phyloP scores from a whole-genome alignment of 1,140 invertebrate genomes.

The Galendromus occidentalis region DNA sequence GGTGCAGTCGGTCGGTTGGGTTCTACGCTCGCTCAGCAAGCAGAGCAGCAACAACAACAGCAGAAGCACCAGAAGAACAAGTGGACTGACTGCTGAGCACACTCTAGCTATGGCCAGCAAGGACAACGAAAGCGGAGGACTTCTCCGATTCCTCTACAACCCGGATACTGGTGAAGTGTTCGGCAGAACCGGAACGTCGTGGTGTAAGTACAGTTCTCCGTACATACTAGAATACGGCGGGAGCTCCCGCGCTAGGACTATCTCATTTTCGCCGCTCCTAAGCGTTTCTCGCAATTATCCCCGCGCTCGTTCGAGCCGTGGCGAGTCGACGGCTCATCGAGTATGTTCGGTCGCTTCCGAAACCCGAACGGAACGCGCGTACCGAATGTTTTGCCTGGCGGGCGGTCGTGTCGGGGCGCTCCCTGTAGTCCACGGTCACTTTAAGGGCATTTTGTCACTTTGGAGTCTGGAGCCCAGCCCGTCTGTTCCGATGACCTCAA shows the following conservation, averaged over 20 bases:
- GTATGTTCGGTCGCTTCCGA: no score
- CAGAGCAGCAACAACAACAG: neutral
- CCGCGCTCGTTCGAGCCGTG: no score
- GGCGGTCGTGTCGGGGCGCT: neutral
- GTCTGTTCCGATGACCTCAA: slow-evolving; percentile 3
- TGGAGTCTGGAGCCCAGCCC: neutral
- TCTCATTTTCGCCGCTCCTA: no score
- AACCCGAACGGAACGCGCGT: no score
- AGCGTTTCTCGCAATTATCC: no score
- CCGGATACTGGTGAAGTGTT: slow-evolving; percentile 10
- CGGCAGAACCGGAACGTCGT: neutral
- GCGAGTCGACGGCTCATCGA: no score
- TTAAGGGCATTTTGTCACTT: slow-evolving; percentile 9
- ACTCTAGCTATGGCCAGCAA: neutral
- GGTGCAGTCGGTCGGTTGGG: no score
- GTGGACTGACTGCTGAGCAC: no score
- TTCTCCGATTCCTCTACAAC: slow-evolving; percentile 6
- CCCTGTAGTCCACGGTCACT: slow-evolving; percentile 10
- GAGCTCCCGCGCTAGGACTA: no score
- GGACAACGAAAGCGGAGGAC: neutral
- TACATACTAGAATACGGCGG: no score
- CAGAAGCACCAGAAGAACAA: neutral
- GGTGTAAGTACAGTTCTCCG: neutral
- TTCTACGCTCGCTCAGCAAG: no score
- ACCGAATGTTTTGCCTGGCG: no score